Conservation (phyloP, 2,113 vertebrate genomes). For the Ariopsis seemanni region DNA sequence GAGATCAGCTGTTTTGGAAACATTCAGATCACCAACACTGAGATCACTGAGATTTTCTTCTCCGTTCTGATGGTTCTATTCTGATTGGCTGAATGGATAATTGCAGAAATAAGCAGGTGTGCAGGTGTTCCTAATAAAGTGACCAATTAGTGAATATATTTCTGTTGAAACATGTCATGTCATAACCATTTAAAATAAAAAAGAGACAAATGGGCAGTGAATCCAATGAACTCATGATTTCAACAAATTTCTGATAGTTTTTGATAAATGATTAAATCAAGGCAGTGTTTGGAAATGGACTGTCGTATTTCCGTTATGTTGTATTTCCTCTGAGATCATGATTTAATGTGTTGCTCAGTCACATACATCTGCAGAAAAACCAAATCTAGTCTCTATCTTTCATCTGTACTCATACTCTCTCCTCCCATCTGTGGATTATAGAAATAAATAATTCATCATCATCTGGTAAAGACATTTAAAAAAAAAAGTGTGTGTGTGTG, state of each 20-base stretch:
- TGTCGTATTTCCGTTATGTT: neutral
- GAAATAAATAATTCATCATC: constrained; percentile 40
- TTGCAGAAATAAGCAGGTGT: no score
- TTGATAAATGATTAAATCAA: neutral
- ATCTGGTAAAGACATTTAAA: constrained; percentile 25
- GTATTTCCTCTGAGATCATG: constrained; percentile 1
- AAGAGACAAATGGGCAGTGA: neutral
- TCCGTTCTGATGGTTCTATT: no score
- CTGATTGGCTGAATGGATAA: no score
- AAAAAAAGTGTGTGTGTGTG: constrained; percentile 20
- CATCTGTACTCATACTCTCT: neutral
- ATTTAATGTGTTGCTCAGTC: constrained; percentile 21
- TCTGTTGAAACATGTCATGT: neutral
- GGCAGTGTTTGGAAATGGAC: neutral
- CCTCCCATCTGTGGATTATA: constrained; percentile 11
- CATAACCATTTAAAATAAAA: neutral
- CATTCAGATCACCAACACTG: no score
- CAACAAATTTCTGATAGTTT: neutral
- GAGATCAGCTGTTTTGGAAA: no score
- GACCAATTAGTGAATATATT: neutral
- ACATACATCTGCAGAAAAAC: constrained; percentile 8
- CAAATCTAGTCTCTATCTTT: neutral
- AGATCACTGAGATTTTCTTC: no score
- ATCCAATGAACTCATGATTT: neutral
- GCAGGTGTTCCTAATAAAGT: no score